phyloP scores from a whole-genome alignment of 2,888 invertebrate species.

The Ctenicera cuprea region DNA sequence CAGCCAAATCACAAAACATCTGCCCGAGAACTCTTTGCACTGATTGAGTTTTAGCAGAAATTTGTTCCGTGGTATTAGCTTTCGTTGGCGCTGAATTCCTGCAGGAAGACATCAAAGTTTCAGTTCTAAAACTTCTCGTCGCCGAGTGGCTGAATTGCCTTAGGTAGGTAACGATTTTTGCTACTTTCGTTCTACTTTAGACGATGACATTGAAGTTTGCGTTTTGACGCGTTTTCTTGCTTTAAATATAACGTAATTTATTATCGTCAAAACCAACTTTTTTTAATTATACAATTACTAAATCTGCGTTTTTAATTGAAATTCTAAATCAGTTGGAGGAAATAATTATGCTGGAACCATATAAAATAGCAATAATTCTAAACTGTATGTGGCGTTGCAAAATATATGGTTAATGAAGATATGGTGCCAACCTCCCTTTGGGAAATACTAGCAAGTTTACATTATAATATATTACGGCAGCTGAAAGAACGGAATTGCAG shows the following conservation, averaged over 20 bases:
- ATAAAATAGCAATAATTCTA: neutral
- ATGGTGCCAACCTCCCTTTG: conserved; percentile 4
- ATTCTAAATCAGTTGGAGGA: too few relatives aligned
- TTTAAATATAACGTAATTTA: too few relatives aligned
- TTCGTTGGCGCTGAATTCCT: conserved; percentile 3
- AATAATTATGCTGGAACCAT: too few relatives aligned
- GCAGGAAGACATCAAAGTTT: conserved; percentile 6
- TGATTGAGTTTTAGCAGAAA: conserved; percentile 7
- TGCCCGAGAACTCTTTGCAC: conserved; percentile 14
- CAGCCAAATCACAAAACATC: conserved; percentile 29
- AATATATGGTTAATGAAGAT: conserved; percentile 19
- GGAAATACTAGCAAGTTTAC: conserved; percentile 25
- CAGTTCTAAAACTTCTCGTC: conserved; percentile 5
- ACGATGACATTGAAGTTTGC: too few relatives aligned
- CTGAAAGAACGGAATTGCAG: conserved; percentile 20
- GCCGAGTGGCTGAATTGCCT: neutral
- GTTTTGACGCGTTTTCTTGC: too few relatives aligned
- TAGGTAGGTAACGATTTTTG: conserved; percentile 4
- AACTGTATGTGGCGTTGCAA: neutral
- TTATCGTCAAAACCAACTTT: too few relatives aligned
- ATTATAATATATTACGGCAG: conserved; percentile 26
- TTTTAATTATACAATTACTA: too few relatives aligned
- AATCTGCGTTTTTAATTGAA: too few relatives aligned
- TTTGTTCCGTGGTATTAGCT: conserved; percentile 16
- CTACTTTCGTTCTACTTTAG: neutral